Evolutionary conservation across 2,888 invertebrate genomes (phyloP), one percentile per base, ranked within the genome.

Genomic region (Drosophila pullipes): DNA sequence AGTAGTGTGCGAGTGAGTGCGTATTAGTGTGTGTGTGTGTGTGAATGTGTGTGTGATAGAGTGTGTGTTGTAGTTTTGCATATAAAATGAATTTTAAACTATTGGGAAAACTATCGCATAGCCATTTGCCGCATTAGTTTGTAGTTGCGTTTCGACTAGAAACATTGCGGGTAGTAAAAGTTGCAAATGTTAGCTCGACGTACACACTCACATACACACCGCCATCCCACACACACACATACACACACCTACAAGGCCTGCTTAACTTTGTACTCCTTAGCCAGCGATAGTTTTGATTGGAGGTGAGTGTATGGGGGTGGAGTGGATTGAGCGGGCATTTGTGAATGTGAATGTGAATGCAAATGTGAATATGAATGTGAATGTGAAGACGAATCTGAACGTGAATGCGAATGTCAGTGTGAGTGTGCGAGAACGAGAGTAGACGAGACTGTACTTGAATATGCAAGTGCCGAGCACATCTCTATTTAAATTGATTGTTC

Each of bases 51-150:
- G 30, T 62, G 33, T 28, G 54, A 49, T 52, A 62, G 47, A 77
- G 63, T 67, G 64, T 47, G 74, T 71, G 71, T 61, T 67, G 74
- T 81, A 82, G 81, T 82, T 82, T 81, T 74, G 74, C 83, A 71
- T 78, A 83, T 76, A 78, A 82, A 85, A 86, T 88, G 84, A 81
- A 85, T 86, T 88, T 89, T 75, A 90, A 90, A 90, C 88, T 90
- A 88, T 88, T 90, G 81, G 70, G 81, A 82, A 83, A 88, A 90
- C 90, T 88, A 88, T 88, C 86, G 82, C 81, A 83, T 70, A 52
- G 75, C 62, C 78, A 75, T 85, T 83, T 76, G 78, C 71, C 79
- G 74, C 74, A 82, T 75, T 82, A 75, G 82, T 81, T 82, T 82
- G 77, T 75, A 76, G 75, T 59, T 78, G 73, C 78, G 78, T 74